Base-by-base conservation (phyloP, 2,113 vertebrate genomes). In the Callipepla californica region DNA sequence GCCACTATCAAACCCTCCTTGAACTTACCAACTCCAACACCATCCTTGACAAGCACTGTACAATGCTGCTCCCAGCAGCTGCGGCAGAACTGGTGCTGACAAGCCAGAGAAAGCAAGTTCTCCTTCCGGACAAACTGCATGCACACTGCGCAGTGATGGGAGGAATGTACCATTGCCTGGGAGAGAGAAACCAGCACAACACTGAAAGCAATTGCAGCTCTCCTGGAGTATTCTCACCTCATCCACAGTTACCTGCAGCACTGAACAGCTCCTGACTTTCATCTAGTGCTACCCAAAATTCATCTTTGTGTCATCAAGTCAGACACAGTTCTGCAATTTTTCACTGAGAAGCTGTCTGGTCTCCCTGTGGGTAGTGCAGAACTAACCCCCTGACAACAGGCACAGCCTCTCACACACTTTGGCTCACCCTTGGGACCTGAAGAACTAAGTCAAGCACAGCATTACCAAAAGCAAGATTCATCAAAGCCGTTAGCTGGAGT, bases 1-100 rank as follows among this genome's bases (percentile, higher is more conserved):
- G 20, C 59, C 42, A 73, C 32, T 8, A 66, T 20, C 1, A 1
- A 1, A 42, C 32, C 36, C 6, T 8, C 55, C 57, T 40, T 62
- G 47, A 66, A 98, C 99, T 98, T 96, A 99, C 99, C 99, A 3
- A 99, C 99, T 97, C 99, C 99, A 12, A 98, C 97, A 61, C 99
- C 99, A 19, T 99, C 99, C 97, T 99, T 99, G 97, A 99, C 99
- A 20, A 99, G 98, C 59, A 99, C 99, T 57, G 98, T 99, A 96
- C 99, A 99, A 93, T 99, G 99, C 97, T 99, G 99, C 97, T 99
- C 99, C 99, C 99, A 99, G 97, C 99, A 99, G 98, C 97, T 98
- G 97, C 99, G 99, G 96, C 99, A 99, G 96, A 99, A 99, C 95
- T 98, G 99, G 97, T 99, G 99, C 97, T 99, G 99, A 96, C 99